Base-by-base conservation (phyloP, 1,140 invertebrate genomes). In the Stegodyphus mimosarum region DNA sequence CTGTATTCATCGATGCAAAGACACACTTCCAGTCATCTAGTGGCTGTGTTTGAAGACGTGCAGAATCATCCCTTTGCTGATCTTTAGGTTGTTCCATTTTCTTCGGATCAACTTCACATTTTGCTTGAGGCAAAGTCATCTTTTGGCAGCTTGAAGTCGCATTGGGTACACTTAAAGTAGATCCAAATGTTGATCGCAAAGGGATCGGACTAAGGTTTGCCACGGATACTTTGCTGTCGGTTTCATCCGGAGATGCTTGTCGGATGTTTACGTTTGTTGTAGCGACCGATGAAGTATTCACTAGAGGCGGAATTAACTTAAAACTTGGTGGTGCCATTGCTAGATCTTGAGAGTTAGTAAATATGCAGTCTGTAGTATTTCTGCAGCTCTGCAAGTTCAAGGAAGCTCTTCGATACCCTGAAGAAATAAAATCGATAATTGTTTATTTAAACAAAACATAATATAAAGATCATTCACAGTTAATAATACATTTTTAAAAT, bases 201-300 rank as follows among this genome's bases (percentile, higher is more conserved):
- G 81, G 87, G 10, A 86, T 83, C 17, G 75, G 80, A 17, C 87
- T 86, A 11, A 88, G 67, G 51, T 88, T 80, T 50, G 88, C 88
- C 7, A 88, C 88, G 1, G 88, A 72, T 5, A 88, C 88, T 84
- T 88, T 88, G 75, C 88, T 72, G 0, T 83, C 75, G 0, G 87
- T 74, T 50, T 88, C 88, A 7, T 88, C 88, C 5, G 88, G 88
- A 9, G 88, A 88, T 6, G 87, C 87, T 66, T 88, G 87, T 6
- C 87, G 73, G n/a, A 88, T 72, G 53, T 88, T 88, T 33, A 88
- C 69, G 67, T 88, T 87, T 11, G 69, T 67, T 0, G 48, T 18
- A 53, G 51, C n/a, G 7, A 49, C 9, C 0, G 60, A 17, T 49
- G 74, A 6, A 13, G 53, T 6, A 18, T 18, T 76, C 11, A 48